Conservation (phyloP, 2,113 vertebrate species). For the Calidris pugnax region DNA sequence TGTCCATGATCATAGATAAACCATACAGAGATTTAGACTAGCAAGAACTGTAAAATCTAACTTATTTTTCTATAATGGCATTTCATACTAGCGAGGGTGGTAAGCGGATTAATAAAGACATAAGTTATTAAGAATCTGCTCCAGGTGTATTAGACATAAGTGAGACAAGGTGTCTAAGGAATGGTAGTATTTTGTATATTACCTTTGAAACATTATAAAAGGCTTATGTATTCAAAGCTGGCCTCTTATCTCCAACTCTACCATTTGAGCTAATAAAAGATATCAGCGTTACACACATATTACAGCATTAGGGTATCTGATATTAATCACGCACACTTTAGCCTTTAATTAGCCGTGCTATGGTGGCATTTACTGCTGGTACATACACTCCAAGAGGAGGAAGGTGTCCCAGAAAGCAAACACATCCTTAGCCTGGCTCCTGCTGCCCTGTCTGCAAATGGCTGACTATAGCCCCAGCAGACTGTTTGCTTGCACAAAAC, state of each 20-base stretch:
- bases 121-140: not conserved
- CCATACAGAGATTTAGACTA: not conserved
- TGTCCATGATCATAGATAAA: not conserved
- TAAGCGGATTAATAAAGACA: not conserved
- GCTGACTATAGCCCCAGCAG: not conserved
- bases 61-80: not conserved
- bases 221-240: not conserved
- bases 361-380: not conserved
- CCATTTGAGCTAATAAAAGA: not conserved
- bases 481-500: not conserved
- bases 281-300: too few species aligned
- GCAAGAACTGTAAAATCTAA: not conserved
- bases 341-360: not conserved
- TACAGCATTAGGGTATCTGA: too few species aligned
- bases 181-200: not conserved
- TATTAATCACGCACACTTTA: not conserved
- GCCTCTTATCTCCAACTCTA: not conserved
- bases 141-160: not conserved
- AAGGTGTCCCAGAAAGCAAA: not conserved
- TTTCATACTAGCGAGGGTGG: not conserved
- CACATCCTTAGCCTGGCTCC: not conserved
- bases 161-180: not conserved
- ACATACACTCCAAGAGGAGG: not conserved
- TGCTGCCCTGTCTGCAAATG: not conserved
- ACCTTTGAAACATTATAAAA: not conserved